Evolutionary conservation across 2,888 invertebrate species (phyloP).

Genomic region (Hypomecis punctinalis): DNA sequence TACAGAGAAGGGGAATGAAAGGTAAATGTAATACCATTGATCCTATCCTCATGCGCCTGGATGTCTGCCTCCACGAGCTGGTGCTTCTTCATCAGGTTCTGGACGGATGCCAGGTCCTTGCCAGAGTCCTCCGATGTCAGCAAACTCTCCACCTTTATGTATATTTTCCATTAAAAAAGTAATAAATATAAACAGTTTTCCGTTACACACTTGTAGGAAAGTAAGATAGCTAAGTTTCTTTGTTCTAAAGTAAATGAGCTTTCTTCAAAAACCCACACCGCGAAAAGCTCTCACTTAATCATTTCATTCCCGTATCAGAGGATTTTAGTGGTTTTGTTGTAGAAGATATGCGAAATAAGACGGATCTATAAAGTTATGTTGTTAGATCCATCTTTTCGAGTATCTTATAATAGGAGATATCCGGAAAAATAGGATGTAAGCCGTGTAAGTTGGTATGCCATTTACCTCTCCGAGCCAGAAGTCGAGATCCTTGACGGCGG

Average conservation of each 20-base stretch:
- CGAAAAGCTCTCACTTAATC: too few relatives aligned
- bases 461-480: constrained; percentile 98
- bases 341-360: too few relatives aligned
- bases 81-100: constrained; percentile 99
- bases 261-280: too few relatives aligned
- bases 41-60: constrained; percentile 97
- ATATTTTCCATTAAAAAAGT: background rate
- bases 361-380: too few relatives aligned
- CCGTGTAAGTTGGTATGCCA: background rate
- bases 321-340: too few relatives aligned
- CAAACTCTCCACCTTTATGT: constrained; percentile 92
- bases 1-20: background rate
- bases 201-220: too few relatives aligned
- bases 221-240: too few relatives aligned
- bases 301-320: too few relatives aligned
- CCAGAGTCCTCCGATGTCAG: constrained; percentile 98
- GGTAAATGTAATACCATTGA: constrained; percentile 85
- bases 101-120: constrained; percentile 98
- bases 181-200: background rate
- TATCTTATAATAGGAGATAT: too few relatives aligned
- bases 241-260: too few relatives aligned
- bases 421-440: too few relatives aligned
- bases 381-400: too few relatives aligned
- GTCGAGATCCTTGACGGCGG: constrained; percentile 99
- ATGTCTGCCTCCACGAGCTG: constrained; percentile 99